Base-by-base conservation (phyloP, 2,797 vertebrate genomes). In the Gephyroberyx darwinii region DNA sequence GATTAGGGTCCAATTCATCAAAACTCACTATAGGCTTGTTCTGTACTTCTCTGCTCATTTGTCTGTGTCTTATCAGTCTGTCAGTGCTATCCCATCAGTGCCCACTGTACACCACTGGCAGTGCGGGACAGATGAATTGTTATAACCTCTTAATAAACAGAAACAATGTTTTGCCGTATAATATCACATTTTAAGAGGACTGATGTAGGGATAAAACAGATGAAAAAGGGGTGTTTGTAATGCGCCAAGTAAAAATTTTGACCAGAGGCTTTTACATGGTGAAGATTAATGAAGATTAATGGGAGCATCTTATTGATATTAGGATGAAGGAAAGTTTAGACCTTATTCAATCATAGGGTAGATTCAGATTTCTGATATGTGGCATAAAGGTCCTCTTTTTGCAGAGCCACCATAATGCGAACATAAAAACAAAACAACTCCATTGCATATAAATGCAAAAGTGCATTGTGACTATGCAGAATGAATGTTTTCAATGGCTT, bases 381-480 rank as follows among this genome's bases (percentile, higher is more conserved):
- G 37, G 71, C 55, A 62, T 33, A 16, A 35, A 71, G 45, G 22
- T 65, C 5, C 6, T 51, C 69, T 69, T 75, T 83, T 82, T 87
- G 76, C 56, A 80, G 76, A 78, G 72, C 52, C 66, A 69, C 51
- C 70, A 56, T 81, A 75, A 70, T 83, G 70, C 77, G 55, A 81
- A 62, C 71, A 79, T 74, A 35, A 59, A 54, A 50, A 47, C 17
- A 51, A 43, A 55, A 57, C 67, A 52, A 52, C 77, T 69, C 53
- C 82, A 60, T 77, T 82, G 74, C 83, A 89, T 84, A 81, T 51
- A 84, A 81, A 83, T 78, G 53, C 81, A 84, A 69, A 81, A 33
- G 51, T 73, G 79, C 80, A 89, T 87, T 80, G 76, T 53, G 81
- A 86, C 90, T 90, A 90, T 91, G 90, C 89, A 91, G 84, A 80